Conservation (phyloP, 2,888 invertebrate species). For the Hydropsyche betteni region DNA sequence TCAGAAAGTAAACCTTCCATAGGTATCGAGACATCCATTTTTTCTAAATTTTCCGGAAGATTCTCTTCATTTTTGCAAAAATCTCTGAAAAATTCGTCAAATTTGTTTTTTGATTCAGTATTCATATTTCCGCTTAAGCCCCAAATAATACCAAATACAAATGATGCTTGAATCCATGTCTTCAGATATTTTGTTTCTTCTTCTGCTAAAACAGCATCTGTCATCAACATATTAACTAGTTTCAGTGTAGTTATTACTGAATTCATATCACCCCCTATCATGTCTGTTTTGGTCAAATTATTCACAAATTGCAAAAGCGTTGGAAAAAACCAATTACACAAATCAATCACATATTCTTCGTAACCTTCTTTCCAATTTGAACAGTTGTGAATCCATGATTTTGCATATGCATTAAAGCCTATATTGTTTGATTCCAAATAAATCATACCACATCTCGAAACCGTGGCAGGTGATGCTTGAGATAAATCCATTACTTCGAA, state of each 20-base stretch:
- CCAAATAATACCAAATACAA: slow-evolving; percentile 82
- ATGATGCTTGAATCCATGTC: slow-evolving; percentile 79
- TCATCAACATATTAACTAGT: slow-evolving; percentile 80
- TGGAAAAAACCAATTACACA: slow-evolving; percentile 84
- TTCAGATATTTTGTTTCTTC: slow-evolving; percentile 75
- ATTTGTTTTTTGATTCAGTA: slow-evolving; percentile 73
- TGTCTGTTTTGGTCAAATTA: slow-evolving; percentile 72
- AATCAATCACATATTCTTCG: slow-evolving; percentile 66
- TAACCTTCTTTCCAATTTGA: slow-evolving; percentile 72
- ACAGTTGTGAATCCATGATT: slow-evolving; percentile 79
- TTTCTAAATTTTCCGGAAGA: slow-evolving; percentile 65
- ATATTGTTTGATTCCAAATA: slow-evolving; percentile 86
- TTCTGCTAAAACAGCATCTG: slow-evolving; percentile 74
- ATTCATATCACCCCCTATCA: slow-evolving; percentile 77
- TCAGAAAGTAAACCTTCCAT: slow-evolving; percentile 82
- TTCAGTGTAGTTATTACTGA: slow-evolving; percentile 76
- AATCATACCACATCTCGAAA: slow-evolving; percentile 90
- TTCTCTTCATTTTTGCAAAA: slow-evolving; percentile 63
- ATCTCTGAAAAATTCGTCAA: slow-evolving; percentile 70
- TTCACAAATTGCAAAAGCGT: slow-evolving; percentile 77
- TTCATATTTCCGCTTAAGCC: slow-evolving; percentile 85
- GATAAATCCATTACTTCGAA: slow-evolving; percentile 89
- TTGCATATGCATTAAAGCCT: slow-evolving; percentile 83
- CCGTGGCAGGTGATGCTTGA: slow-evolving; percentile 87
- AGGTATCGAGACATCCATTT: slow-evolving; percentile 80